Base-by-base conservation (phyloP, 2,797 vertebrate species). In the Neopelma chrysocephalum region DNA sequence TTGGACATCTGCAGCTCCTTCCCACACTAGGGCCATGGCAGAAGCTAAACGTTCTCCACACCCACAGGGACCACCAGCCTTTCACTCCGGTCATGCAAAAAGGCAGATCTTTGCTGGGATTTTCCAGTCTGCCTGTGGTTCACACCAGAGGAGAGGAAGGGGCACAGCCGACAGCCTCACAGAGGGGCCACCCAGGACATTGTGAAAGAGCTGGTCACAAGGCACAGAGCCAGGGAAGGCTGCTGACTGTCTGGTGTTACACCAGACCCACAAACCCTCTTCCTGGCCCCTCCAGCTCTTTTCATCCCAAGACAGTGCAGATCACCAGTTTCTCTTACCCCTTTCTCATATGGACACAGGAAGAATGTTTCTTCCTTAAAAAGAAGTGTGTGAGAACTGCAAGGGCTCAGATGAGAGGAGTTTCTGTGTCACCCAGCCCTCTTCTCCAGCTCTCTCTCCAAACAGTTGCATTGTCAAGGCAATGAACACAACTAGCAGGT, bases 81-180 rank as follows among this genome's bases (percentile, higher is more conserved):
- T 88, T 92, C 34, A 23, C 12, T 65, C 20, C 2, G 1, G 27
- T 86, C 62, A 32, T 8, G 42, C 64, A 90, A 84, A 73, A 38
- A 82, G 43, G 34, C 60, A 73, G 48, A 60, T 38, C 51, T 76
- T 62, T 9, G 34, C 75, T 54, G 93, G 94, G 81, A 45, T 45
- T 97, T 94, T 87, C 96, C 95, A 94, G 86, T 1, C 19, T 60
- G 77, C 27, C 88, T 82, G 90, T 85, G 93, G 94, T 84, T 90
- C 82, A 82, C 5, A 1, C 48, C 73, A 64, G 14, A 14, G 60
- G 22, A 86, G 38, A 66, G 81, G 72, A 91, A 83, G 47, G 42
- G 54, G 27, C 66, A 72, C 20, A 66, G 80, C 72, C 4, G 1
- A 34, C 47, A 87, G 84, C 75, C 73, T 68, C 57, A 22, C 57